Base-by-base conservation (phyloP, 1,140 invertebrate genomes). In the Aphis craccivora region DNA sequence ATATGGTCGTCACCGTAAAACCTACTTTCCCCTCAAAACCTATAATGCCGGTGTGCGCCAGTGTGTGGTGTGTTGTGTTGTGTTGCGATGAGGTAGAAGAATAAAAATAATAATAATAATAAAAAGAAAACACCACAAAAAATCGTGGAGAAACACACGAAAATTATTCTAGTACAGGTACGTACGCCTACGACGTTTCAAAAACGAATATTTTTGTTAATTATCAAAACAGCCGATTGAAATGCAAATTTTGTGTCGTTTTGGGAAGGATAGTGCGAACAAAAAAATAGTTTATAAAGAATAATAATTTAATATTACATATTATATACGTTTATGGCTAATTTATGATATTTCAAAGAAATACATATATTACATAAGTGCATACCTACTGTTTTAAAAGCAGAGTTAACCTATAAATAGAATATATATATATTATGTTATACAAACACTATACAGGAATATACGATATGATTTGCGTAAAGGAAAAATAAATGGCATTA, bases 1-100 rank as follows among this genome's bases (percentile, higher is more conserved):
- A 93, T 93, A 93, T 93, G 91, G 91, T 93, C 91, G 91, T 93
- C 91, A 93, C 91, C 91, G 91, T 93, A 93, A 93, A 93, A 93
- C 91, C 91, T 93, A 93, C 91, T 93, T 93, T 93, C 91, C 91
- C 91, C 91, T 93, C 45, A 84, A 93, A 93, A 93, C 48, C n/a
- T 84, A 91, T 91, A 91, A 81, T 81, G 35, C 23, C 14, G 35
- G 81, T 83, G 48, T 84, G 25, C 37, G 76, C 45, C 25, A 30
- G 45, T 81, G 55, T 91, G 40, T 91, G 60, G 67, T 81, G 53
- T 76, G 40, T n/a, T 76, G 37, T 67, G 37, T 40, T 40, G 37
- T 40, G 67, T 81, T 37, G 45, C 91, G 20, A 83, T 23, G 90
- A 37, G n/a, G 60, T 91, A 76, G 43, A 91, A 81, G 40, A 76